phyloP scores from a whole-genome alignment of 2,797 vertebrate genomes.

The Lithobates sylvaticus region DNA sequence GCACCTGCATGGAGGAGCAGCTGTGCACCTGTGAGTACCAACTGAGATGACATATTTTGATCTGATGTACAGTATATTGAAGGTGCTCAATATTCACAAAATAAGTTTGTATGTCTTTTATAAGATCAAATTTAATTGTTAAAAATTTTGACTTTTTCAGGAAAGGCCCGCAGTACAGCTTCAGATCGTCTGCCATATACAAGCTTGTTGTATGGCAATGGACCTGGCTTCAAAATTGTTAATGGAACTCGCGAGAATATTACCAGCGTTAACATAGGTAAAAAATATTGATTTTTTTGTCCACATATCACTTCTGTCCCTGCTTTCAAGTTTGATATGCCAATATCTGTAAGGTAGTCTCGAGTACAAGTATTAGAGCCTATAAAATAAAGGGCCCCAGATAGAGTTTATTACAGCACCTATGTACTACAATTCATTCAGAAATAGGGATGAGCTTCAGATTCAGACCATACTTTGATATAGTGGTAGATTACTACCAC shows the following conservation, averaged over 20 bases:
- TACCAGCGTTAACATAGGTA: conserved; percentile 73
- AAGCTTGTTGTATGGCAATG: conserved; percentile 85
- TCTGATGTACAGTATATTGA: background rate
- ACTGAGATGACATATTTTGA: background rate
- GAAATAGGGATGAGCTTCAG: too few relatives aligned
- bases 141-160: conserved; percentile 65
- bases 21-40: too few relatives aligned
- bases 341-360: too few relatives aligned
- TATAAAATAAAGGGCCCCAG: too few relatives aligned
- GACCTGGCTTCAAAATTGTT: conserved; percentile 79
- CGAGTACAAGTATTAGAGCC: too few relatives aligned
- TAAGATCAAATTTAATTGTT: background rate
- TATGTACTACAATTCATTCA: too few relatives aligned
- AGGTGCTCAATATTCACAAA: too few relatives aligned
- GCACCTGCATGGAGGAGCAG: too few relatives aligned
- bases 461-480: too few relatives aligned
- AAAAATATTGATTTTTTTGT: background rate
- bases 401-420: too few relatives aligned
- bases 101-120: too few relatives aligned
- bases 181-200: conserved; percentile 82
- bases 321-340: background rate
- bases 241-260: conserved; percentile 82
- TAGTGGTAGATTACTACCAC: too few relatives aligned
- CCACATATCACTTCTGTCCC: background rate
- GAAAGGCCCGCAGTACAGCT: conserved; percentile 78